Evolutionary conservation across 2,888 invertebrate species (phyloP).

Genomic region (Mellilla xanthometata): DNA sequence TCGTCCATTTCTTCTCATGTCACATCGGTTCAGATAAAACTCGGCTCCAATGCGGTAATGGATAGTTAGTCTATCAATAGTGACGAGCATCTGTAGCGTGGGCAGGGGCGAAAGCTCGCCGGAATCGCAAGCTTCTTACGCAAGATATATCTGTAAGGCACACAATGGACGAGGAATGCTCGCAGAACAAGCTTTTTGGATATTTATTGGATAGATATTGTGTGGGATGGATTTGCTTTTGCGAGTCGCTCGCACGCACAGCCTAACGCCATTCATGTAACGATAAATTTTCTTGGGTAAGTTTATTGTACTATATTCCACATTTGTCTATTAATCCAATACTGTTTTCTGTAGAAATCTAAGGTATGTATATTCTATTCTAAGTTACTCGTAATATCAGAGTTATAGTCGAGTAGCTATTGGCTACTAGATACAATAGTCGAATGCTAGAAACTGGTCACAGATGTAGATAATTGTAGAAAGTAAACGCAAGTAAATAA

Average conservation of each 20-base stretch:
- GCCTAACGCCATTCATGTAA: conserved; percentile 46
- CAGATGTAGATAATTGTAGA: conserved; percentile 16
- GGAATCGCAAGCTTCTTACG: conserved; percentile 70
- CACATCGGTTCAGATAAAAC: conserved; percentile 55
- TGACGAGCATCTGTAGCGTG: conserved; percentile 63
- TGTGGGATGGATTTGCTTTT: conserved; percentile 75
- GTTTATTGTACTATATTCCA: conserved; percentile 25
- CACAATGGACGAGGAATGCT: conserved; percentile 77
- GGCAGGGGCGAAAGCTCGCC: conserved; percentile 61
- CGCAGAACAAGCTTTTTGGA: conserved; percentile 79
- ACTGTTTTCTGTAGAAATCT: too few species aligned
- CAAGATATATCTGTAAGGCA: conserved; percentile 76
- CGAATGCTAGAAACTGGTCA: conserved; percentile 8
- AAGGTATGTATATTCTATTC: too few species aligned
- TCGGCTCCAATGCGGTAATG: conserved; percentile 59
- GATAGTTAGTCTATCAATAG: conserved; percentile 62
- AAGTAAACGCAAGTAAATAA: conserved; percentile 14
- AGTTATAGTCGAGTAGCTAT: too few species aligned
- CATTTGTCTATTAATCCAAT: conserved; percentile 4
- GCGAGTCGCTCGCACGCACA: conserved; percentile 50
- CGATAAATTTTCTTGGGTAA: conserved; percentile 40
- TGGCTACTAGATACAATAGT: conserved; percentile 1
- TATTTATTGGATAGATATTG: conserved; percentile 80
- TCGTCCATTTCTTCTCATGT: conserved; percentile 55
- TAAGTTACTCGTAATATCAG: too few species aligned